A percentile compares a stretch with the other conserved stretches of the same genome.
These are phyloP conservation scores for Metacarcinus magister DNA, from an alignment of 2,888 invertebrate genomes.

Conservation along the genomic window DNA sequence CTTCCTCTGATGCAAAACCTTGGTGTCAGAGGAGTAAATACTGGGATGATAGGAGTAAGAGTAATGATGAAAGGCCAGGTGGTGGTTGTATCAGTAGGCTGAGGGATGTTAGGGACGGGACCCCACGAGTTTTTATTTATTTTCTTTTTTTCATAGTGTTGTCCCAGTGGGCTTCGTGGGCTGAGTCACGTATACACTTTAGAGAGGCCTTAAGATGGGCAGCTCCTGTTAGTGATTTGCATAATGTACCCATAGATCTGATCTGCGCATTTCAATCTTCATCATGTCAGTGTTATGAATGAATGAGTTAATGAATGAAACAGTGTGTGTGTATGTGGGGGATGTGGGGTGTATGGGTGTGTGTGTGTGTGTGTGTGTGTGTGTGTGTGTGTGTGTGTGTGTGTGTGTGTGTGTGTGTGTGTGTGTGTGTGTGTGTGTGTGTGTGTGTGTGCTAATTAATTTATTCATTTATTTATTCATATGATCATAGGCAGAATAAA, in stretches of 20 bases:
- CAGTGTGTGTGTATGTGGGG: too few species aligned
- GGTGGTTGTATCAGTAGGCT: not conserved
- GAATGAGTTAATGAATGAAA: too few species aligned
- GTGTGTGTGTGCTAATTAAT: not conserved
- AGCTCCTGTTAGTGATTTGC: not conserved
- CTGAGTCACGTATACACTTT: not conserved
- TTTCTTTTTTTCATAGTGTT: not conserved
- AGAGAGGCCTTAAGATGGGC: not conserved
- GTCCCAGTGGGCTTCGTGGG: not conserved
- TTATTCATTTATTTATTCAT: not conserved
- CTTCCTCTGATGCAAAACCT: not conserved
- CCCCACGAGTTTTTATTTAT: not conserved
- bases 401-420: constrained; percentile 52
- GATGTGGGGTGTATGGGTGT: too few species aligned
- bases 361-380: too few species aligned
- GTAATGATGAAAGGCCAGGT: not conserved
- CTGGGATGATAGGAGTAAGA: not conserved
- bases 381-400: constrained; percentile 44
- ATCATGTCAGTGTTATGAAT: not conserved
- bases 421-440: not conserved
- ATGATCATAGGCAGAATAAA: not conserved
- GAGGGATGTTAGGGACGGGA: not conserved
- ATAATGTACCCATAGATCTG: constrained; percentile 28
- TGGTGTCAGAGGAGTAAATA: not conserved
- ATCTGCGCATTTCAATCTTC: not conserved